Evolutionary conservation across 1,140 invertebrate species (phyloP), one percentile per base, ranked within the genome.

Genomic region (Platorchestia sp.): DNA sequence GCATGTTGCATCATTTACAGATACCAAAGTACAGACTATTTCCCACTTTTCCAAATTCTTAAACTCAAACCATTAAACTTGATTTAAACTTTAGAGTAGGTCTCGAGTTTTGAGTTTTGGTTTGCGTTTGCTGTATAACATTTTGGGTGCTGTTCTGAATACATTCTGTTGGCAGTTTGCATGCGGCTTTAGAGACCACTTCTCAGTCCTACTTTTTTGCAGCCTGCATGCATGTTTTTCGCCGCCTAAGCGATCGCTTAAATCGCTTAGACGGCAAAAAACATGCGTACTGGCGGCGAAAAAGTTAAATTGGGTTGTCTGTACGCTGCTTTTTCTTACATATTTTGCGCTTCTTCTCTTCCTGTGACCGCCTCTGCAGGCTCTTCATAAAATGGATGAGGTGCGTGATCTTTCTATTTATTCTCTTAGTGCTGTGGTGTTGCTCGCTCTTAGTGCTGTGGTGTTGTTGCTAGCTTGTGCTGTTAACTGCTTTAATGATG

Each of bases 351-450:
- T 93, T 47, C 44, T 44, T 45, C 40, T 47, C 45, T 47, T 93
- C 43, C 16, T 16, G 40, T 45, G 91, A 93, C 45, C 91, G 43
- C 43, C 91, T 93, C 19, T 93, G 36, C 91, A 93, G 91, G 91
- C 91, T 44, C 91, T 93, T 44, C 91, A 93, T 40, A 93, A 93
- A 19, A 45, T 93, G 91, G 91, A 93, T 44, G 91, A 93, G 91
- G 91, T 93, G 91, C 45, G 91, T 93, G 41, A 42, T 27, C 27
- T 89, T 27, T 42, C 10, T 42, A 42, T 14, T 89, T 89, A 10
- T 44, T 89, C 87, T 89, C 42, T 10, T 89, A 44, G 41, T 89
- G 27, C 87, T 10, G 14, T 75, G 14, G 27, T 10, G 42, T 89
- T 89, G 41, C 87, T 42, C 42, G 40, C 86, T 86, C 5, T 10